Percentiles rank a stretch among this genome's conserved stretches.
Conservation (phyloP, 2,113 vertebrate species). For the Desmodus rotundus region DNA sequence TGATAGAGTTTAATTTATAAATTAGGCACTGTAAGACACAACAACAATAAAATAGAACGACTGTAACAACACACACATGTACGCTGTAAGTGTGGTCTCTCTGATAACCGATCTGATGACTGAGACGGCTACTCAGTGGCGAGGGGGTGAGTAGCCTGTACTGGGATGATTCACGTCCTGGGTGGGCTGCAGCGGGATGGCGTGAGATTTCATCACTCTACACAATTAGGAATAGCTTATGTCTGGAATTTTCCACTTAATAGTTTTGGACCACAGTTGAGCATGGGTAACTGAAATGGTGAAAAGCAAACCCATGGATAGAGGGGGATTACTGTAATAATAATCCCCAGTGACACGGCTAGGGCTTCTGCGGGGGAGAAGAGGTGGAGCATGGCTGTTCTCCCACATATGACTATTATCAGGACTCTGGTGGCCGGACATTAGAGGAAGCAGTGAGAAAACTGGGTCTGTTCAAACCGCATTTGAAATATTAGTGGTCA, state of each 20-base stretch:
- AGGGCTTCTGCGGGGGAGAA: background rate
- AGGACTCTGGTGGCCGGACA: rapidly evolving
- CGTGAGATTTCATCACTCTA: background rate
- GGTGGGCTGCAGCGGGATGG: background rate
- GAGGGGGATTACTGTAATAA: background rate
- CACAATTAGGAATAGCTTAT: background rate
- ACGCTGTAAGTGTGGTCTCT: background rate
- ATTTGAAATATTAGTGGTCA: background rate
- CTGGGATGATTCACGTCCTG: background rate
- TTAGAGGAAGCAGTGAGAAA: background rate
- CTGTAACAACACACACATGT: background rate
- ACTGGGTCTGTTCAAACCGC: background rate
- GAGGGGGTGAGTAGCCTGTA: background rate
- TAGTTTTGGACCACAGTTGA: background rate
- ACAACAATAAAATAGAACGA: background rate
- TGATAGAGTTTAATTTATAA: background rate
- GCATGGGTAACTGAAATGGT: background rate
- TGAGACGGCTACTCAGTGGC: background rate
- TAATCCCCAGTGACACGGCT: background rate
- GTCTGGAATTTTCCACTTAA: background rate
- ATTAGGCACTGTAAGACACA: background rate
- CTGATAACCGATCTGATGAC: background rate
- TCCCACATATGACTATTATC: rapidly evolving
- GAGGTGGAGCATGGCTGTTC: too few species aligned
- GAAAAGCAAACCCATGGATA: background rate